Evolutionary conservation across 2,113 vertebrate species (phyloP).

Genomic region (Erinaceus europaeus): DNA sequence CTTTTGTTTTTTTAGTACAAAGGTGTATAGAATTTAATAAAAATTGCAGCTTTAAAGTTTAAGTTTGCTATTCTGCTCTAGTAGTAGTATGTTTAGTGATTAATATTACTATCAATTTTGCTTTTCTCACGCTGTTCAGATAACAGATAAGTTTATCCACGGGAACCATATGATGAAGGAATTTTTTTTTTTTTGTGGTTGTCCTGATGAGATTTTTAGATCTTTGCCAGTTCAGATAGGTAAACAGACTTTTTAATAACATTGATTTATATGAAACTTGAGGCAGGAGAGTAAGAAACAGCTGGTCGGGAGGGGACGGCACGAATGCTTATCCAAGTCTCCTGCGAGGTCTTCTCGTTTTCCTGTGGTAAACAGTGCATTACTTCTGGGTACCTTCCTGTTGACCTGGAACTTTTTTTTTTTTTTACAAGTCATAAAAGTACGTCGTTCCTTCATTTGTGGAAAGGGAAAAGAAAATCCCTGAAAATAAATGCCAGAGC

Average conservation of each 20-base stretch:
- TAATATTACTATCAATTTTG: conserved; percentile 59
- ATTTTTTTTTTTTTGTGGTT: conserved; percentile 60
- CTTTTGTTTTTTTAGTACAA: too few species aligned
- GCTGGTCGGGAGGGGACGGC: conserved; percentile 82
- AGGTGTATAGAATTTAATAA: conserved; percentile 9
- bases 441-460: conserved; percentile 46
- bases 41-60: conserved; percentile 17
- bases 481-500: conserved; percentile 70
- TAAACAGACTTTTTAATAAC: conserved; percentile 74
- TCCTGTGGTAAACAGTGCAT: conserved; percentile 77
- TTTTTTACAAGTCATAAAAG: conserved; percentile 61
- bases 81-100: conserved; percentile 50
- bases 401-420: conserved; percentile 58
- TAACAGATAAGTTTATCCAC: conserved; percentile 53
- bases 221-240: conserved; percentile 63
- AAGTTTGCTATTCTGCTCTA: not conserved
- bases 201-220: conserved; percentile 74
- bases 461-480: conserved; percentile 64
- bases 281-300: conserved; percentile 84
- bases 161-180: conserved; percentile 58
- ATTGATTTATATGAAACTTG: conserved; percentile 87
- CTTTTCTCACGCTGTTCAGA: conserved; percentile 60
- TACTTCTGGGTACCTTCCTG: too few species aligned
- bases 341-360: conserved; percentile 78
- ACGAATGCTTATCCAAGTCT: conserved; percentile 79